phyloP scores from a whole-genome alignment of 2,888 invertebrate genomes.

The Mesodorylaimus sp. region DNA sequence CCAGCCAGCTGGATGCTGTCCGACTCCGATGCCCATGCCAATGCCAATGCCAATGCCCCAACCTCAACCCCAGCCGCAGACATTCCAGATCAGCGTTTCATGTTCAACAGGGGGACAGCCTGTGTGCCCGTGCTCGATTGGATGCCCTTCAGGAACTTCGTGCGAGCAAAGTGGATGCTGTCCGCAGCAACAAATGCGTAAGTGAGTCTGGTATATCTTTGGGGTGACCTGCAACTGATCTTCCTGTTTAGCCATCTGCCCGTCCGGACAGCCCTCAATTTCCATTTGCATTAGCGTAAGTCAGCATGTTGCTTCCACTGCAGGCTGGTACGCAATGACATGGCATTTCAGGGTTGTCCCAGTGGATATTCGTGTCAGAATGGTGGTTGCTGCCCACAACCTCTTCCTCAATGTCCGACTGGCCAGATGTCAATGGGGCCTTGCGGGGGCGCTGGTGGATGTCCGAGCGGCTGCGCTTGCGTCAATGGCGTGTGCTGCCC shows the following conservation, averaged over 20 bases:
- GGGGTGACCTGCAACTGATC: no score
- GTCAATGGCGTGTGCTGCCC: not conserved
- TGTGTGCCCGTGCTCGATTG: not conserved
- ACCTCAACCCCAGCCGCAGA: no score
- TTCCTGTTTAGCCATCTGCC: not conserved
- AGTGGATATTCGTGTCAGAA: not conserved
- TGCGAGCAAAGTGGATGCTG: not conserved
- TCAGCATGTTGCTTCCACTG: no score
- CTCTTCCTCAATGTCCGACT: no score
- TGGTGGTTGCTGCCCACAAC: constrained; percentile 1
- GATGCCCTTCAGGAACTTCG: not conserved
- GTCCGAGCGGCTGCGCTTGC: not conserved
- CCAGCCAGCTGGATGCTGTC: not conserved
- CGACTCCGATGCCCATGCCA: no score
- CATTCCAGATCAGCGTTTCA: no score
- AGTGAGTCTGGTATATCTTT: no score
- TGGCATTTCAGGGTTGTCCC: not conserved
- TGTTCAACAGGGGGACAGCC: not conserved
- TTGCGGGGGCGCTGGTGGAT: no score
- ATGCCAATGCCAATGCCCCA: no score
- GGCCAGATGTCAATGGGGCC: no score
- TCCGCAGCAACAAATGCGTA: no score
- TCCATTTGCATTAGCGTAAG: not conserved
- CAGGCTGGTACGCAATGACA: no score
- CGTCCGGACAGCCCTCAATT: not conserved